Evolutionary conservation across 2,888 invertebrate genomes (phyloP), one percentile per base, ranked within the genome.

Genomic region (Neoitamus cyanurus): DNA sequence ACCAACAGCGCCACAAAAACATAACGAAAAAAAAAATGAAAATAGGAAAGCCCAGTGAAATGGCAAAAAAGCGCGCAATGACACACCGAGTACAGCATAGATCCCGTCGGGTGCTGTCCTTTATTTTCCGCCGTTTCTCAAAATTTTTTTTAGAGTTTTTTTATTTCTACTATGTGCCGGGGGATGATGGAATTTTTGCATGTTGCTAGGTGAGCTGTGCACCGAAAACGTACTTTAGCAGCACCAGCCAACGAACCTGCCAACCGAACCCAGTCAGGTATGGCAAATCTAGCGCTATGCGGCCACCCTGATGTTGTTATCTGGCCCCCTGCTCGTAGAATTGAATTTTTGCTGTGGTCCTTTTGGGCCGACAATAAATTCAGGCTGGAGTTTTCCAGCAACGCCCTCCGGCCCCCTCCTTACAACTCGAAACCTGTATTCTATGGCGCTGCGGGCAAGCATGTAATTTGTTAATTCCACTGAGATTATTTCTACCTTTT

Each of bases 1-100:
- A 58, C 58, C 58, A 25, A 58, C 20, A 58, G 48, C 5, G 48
- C 20, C 48, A 48, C 48, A n/a, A 25, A 20, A 58, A 25, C 15
- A 25, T 15, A 20, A 58, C 1, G n/a, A 46, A n/a, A n/a, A 25
- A 58, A 20, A 58, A 58, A 58, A 58, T 58, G 58, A 58, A 58
- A 58, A 58, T 58, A 58, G 58, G 58, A 58, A 58, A 58, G 58
- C 58, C 58, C 58, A 15, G 58, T 58, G 58, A 58, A 58, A 58
- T 9, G 58, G 58, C 25, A 58, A 58, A 58, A 58, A 58, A 58
- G 58, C 58, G 58, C 58, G 58, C 58, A 58, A 58, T 58, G 58
- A 58, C 58, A 58, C 25, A 58, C 58, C 15, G 58, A 58, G 15
- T 58, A 58, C 58, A 58, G 58, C 58, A 58, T 25, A 58, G 58